A percentile compares a stretch with the other conserved stretches of the same genome.
phyloP scores from a whole-genome alignment of 2,888 invertebrate genomes.

The Dicyrtoma fusca region DNA sequence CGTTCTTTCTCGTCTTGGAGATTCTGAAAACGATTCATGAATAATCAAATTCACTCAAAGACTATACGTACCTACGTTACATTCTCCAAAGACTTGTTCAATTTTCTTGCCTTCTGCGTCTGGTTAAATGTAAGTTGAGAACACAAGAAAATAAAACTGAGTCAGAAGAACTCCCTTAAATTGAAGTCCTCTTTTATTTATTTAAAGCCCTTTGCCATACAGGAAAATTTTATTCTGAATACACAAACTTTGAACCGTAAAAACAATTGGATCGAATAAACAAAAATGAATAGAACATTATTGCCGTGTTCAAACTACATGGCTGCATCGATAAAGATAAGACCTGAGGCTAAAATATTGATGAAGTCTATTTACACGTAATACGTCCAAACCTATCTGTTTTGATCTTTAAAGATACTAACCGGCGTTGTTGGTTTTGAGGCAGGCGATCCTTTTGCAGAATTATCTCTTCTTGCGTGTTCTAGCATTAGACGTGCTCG shows the following conservation, averaged over 20 bases:
- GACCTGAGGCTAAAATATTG: too few relatives aligned
- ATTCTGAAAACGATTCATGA: conserved; percentile 30
- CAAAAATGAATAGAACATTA: background rate
- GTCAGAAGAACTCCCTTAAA: background rate
- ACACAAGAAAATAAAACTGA: too few relatives aligned
- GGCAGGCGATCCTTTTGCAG: conserved; percentile 54
- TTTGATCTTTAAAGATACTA: conserved; percentile 16
- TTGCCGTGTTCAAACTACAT: too few relatives aligned
- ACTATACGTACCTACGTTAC: background rate
- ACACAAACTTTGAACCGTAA: background rate
- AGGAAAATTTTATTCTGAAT: too few relatives aligned
- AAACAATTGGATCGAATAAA: background rate
- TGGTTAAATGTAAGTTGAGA: too few relatives aligned
- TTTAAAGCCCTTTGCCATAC: too few relatives aligned
- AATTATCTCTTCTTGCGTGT: conserved; percentile 72
- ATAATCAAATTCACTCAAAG: background rate
- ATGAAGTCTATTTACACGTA: background rate
- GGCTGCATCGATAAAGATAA: too few relatives aligned
- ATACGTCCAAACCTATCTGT: too few relatives aligned
- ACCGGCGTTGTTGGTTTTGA: conserved; percentile 56
- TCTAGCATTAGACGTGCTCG: conserved; percentile 76
- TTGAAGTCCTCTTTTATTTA: background rate
- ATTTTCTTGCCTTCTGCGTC: too few relatives aligned
- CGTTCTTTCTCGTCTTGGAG: conserved; percentile 78
- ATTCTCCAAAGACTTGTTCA: background rate